Evolutionary conservation across 2,113 vertebrate species (phyloP).

Genomic region (Pteruthius melanotis): DNA sequence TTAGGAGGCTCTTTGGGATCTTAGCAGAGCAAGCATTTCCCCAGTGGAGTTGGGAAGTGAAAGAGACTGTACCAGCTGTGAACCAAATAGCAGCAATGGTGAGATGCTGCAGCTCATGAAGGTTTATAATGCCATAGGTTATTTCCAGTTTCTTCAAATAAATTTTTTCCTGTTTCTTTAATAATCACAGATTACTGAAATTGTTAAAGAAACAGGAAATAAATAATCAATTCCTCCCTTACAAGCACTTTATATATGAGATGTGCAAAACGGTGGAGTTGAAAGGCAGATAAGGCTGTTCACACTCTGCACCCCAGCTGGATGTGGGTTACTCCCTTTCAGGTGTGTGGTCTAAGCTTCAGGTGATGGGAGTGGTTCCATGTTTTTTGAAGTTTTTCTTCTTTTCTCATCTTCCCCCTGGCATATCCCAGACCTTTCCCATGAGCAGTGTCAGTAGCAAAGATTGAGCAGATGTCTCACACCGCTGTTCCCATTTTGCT

Average conservation of each 20-base stretch:
- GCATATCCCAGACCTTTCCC: neutral
- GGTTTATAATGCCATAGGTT: neutral
- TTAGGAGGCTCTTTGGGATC: neutral
- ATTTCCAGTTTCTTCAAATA: neutral
- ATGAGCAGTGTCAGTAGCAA: neutral
- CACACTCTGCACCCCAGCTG: neutral
- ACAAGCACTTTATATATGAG: neutral
- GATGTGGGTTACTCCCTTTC: neutral
- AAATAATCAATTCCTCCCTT: neutral
- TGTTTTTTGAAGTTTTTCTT: slow-evolving; percentile 19
- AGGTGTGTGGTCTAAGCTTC: slow-evolving; percentile 59
- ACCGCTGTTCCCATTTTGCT: neutral
- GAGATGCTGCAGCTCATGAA: neutral
- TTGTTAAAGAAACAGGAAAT: neutral
- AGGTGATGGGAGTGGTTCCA: slow-evolving; percentile 31
- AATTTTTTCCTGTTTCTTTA: neutral
- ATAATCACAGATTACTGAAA: neutral
- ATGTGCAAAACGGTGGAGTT: neutral
- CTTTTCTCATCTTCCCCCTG: neutral
- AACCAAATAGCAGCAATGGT: neutral
- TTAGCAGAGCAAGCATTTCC: neutral
- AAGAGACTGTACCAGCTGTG: neutral
- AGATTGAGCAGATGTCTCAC: neutral
- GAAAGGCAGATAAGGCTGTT: neutral
- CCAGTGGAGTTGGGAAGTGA: neutral